These are phyloP conservation scores for Rhinichthys osculus DNA, from an alignment of 2,797 vertebrate species.

Conservation along the genomic window DNA sequence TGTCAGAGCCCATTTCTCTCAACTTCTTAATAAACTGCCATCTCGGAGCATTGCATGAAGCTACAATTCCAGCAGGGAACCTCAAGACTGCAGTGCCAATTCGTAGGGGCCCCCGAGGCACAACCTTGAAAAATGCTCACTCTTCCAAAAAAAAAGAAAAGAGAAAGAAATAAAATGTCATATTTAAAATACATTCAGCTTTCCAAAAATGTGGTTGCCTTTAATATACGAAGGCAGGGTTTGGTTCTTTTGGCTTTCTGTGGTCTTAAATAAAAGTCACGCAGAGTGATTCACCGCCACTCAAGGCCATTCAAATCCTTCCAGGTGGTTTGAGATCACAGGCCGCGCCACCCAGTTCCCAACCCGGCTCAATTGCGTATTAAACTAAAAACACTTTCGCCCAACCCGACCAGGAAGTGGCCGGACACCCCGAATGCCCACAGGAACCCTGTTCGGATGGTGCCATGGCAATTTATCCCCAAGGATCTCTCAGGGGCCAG, in stretches of 20 bases:
- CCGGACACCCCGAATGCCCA: constrained; percentile 65
- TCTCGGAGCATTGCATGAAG: constrained; percentile 56
- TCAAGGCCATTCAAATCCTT: constrained; percentile 51
- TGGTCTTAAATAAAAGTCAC: constrained; percentile 30
- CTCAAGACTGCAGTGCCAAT: constrained; percentile 66
- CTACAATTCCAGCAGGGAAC: constrained; percentile 66
- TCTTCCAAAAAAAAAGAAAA: background rate
- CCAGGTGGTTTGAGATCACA: constrained; percentile 63
- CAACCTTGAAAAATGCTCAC: background rate
- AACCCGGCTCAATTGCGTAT: constrained; percentile 16
- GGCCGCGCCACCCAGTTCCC: constrained; percentile 36
- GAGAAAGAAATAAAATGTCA: background rate
- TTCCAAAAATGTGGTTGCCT: constrained; percentile 43
- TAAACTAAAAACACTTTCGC: constrained; percentile 54
- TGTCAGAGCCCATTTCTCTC: constrained; percentile 76
- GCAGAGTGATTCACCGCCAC: constrained; percentile 25
- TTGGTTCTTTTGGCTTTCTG: constrained; percentile 34
- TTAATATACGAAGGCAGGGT: constrained; percentile 30
- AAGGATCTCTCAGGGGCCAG: constrained; percentile 45
- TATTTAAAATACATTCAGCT: constrained; percentile 36
- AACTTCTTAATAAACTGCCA: constrained; percentile 76
- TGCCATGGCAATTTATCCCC: constrained; percentile 58
- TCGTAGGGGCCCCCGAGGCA: constrained; percentile 14
- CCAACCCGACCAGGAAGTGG: constrained; percentile 61
- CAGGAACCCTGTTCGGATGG: constrained; percentile 56